Evolutionary conservation across 2,797 vertebrate species (phyloP).

Genomic region (Buceros bicornis): DNA sequence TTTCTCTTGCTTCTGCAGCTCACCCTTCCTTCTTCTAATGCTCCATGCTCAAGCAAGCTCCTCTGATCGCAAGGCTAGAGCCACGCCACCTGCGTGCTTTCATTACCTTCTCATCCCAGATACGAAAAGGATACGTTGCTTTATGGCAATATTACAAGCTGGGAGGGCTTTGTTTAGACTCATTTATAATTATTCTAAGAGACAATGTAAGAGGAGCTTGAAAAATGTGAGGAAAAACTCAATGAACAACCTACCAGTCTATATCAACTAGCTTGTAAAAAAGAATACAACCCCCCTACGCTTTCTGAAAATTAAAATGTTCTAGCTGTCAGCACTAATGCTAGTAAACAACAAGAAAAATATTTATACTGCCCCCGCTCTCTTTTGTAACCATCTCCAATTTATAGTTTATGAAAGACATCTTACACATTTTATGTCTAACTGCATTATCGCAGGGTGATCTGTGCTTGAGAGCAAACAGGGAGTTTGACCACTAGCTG

Average conservation of each 20-base stretch:
- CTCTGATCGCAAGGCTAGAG: neutral
- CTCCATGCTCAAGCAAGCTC: neutral
- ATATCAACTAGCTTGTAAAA: neutral
- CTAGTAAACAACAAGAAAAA: neutral
- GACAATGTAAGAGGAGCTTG: neutral
- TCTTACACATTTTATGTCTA: neutral
- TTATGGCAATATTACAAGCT: neutral
- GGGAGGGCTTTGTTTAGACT: neutral
- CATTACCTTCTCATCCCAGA: conserved; percentile 9
- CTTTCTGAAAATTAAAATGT: neutral
- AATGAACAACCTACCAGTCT: neutral
- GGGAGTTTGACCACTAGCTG: neutral
- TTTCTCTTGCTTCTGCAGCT: neutral
- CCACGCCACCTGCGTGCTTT: neutral
- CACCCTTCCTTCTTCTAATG: neutral
- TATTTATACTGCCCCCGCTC: neutral
- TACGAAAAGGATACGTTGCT: conserved; percentile 4
- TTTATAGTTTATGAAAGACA: neutral
- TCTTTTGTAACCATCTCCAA: neutral
- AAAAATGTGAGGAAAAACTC: neutral
- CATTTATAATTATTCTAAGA: neutral
- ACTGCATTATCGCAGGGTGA: neutral
- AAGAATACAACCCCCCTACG: neutral
- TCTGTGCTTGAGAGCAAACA: neutral
- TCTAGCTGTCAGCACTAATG: neutral